Evolutionary conservation across 2,113 vertebrate genomes (phyloP).

Genomic region (Ailuropoda melanoleuca): DNA sequence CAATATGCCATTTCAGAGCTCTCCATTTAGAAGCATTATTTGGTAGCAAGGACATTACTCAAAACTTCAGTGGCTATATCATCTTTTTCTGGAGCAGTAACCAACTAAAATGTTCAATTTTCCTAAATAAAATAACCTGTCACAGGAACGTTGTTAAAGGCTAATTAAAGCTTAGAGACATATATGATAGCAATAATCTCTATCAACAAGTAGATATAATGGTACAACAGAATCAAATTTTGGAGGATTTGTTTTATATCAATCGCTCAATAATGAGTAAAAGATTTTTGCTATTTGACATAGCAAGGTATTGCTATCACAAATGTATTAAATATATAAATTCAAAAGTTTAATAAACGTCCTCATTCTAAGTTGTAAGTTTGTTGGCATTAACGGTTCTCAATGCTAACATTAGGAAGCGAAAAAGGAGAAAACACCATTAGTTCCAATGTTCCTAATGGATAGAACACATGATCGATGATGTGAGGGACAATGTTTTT

Average conservation of each 20-base stretch:
- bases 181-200: not conserved
- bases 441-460: not conserved
- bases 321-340: constrained; percentile 28
- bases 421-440: constrained; percentile 19
- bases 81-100: not conserved
- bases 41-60: not conserved
- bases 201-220: not conserved
- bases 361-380: not conserved
- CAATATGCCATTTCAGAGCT: not conserved
- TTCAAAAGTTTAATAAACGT: constrained; percentile 3
- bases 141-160: not conserved
- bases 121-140: constrained; percentile 33
- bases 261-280: not conserved
- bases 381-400: not conserved
- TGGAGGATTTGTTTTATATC: constrained; percentile 18
- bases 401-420: not conserved
- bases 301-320: not conserved
- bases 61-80: not conserved
- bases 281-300: not conserved
- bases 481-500: not conserved
- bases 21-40: not conserved
- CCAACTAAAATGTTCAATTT: constrained; percentile 29
- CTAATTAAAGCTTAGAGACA: not conserved
- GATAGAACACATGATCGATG: not conserved
- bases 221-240: not conserved